Evolutionary conservation across 92 coral and sea anemone species (phyloP).

Genomic region (Palythoa heliodiscus): DNA sequence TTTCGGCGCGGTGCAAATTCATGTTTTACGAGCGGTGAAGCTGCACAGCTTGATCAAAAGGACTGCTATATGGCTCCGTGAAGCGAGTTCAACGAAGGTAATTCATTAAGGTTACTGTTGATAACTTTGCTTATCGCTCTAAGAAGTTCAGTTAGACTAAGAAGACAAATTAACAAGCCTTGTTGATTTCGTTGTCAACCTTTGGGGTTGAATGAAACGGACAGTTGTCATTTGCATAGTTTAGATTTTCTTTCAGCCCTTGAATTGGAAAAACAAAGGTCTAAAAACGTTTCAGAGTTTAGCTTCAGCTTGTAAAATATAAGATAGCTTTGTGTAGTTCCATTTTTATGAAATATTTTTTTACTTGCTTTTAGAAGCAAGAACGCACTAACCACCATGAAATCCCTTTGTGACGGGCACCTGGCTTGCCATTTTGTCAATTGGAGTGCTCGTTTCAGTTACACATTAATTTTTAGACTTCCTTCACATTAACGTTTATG

Average conservation of each 20-base stretch:
- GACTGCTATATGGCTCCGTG: constrained; percentile 16
- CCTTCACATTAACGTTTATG: background rate
- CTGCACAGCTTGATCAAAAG: constrained; percentile 50
- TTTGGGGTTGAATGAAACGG: constrained; percentile 31
- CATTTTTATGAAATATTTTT: background rate
- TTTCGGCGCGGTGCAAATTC: constrained; percentile 81
- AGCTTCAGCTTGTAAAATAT: background rate
- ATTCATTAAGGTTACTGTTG: background rate
- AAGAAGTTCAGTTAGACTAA: background rate
- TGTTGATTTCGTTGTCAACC: constrained; percentile 26
- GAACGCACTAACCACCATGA: constrained; percentile 42
- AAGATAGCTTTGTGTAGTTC: background rate
- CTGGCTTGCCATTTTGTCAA: constrained; percentile 75
- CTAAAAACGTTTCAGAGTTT: background rate
- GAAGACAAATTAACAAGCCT: background rate
- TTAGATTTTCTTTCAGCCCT: background rate
- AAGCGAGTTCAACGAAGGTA: constrained; percentile 42
- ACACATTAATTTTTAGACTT: constrained; percentile 37
- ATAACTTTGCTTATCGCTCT: background rate
- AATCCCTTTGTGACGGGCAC: constrained; percentile 77
- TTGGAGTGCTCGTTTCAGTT: constrained; percentile 15
- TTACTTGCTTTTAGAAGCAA: constrained; percentile 54
- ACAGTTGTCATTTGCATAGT: constrained; percentile 28
- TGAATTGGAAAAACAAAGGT: background rate
- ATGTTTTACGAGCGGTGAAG: constrained; percentile 49